These are phyloP conservation scores for Naso thynnoides DNA, from an alignment of 2,797 vertebrate species.

Conservation along the genomic window DNA sequence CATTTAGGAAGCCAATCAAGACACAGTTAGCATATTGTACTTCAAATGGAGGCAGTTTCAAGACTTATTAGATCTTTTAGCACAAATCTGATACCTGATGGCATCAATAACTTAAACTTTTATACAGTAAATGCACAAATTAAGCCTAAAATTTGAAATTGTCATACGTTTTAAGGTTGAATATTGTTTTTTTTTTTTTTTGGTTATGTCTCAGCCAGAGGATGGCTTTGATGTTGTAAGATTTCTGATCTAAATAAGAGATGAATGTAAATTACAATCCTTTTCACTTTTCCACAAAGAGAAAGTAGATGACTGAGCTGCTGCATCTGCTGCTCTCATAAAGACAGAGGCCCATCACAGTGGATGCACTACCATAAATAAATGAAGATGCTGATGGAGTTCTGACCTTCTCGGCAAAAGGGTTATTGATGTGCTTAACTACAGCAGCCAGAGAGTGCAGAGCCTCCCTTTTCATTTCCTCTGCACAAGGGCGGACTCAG, in stretches of 20 bases:
- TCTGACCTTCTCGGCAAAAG: constrained; percentile 63
- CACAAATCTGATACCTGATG: not conserved
- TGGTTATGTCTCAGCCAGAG: no score
- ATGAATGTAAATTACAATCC: not conserved
- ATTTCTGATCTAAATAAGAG: not conserved
- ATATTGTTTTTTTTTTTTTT: not conserved
- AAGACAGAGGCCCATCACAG: constrained; percentile 31
- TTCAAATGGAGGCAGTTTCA: not conserved
- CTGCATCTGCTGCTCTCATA: constrained; percentile 26
- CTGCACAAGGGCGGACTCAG: constrained; percentile 14
- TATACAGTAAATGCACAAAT: not conserved
- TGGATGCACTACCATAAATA: constrained; percentile 64
- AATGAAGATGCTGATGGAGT: constrained; percentile 61
- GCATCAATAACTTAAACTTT: not conserved
- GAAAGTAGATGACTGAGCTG: constrained; percentile 2
- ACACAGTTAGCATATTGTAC: not conserved
- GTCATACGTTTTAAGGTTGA: not conserved
- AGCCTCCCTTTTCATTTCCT: constrained; percentile 54
- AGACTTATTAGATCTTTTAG: not conserved
- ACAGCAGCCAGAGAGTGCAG: constrained; percentile 28
- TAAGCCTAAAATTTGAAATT: not conserved
- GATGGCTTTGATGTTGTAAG: not conserved
- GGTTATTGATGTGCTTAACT: constrained; percentile 61
- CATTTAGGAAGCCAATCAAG: not conserved
- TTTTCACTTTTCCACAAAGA: constrained; percentile 12